Base-by-base conservation (phyloP, 2,888 invertebrate species). In the Sepioteuthis lessoniana region DNA sequence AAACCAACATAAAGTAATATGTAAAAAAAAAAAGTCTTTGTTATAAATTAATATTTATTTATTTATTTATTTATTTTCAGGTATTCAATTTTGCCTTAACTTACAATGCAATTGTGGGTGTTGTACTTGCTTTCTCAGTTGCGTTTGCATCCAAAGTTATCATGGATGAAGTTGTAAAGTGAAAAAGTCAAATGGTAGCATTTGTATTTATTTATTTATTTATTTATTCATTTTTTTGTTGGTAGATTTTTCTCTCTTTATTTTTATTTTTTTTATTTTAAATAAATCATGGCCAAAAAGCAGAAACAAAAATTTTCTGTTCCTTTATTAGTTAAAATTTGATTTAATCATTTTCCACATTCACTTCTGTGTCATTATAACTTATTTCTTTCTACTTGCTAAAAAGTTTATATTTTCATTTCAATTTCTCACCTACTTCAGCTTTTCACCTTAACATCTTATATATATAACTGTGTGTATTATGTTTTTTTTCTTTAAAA, bases 61-160 rank as follows among this genome's bases (percentile, higher is more conserved):
- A 19, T 21, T 19, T 21, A 19, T 19, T 3, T 10, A 3, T 21
- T 21, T 21, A 50, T 55, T 4, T 55, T 21, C 96, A 97, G 97
- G 96, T 96, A 19, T 97, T 96, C 95, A 96, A 96, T 50, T 96
- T 96, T 94, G 95, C 96, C 16, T 95, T 97, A 90, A 96, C 96
- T 35, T 97, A 97, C 95, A 96, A 96, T 94, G 96, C 96, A 31
- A 96, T 97, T 35, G 94, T 96, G 60, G 96, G 96, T 42, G 96
- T 96, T 7, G 94, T 97, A 8, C 96, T 96, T 37, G 97, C 96
- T 21, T 96, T 97, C 90, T 95, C 96, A 8, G 95, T 97, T 1
- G 97, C 97, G 2, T 96, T 97, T 94, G 95, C 96, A 31, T 96
- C 97, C 10, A 94, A 96, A 55, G 95, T 97, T 35, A 96, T 97